phyloP scores from a whole-genome alignment of 2,797 vertebrate genomes.

The Eutrigla gurnardus region DNA sequence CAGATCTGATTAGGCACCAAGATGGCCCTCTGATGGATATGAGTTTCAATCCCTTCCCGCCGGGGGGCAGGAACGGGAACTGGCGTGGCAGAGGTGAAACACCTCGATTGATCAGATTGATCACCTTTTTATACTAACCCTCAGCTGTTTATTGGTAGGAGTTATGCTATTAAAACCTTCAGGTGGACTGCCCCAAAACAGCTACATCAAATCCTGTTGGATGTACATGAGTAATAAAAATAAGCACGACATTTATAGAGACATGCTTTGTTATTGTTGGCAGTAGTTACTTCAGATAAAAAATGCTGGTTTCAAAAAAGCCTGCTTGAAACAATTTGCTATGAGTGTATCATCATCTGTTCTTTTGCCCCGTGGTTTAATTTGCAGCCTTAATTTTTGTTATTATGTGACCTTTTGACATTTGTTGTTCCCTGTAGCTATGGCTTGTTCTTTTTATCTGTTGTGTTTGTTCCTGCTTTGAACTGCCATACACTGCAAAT shows the following conservation, averaged over 20 bases:
- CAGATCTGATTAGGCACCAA: slow-evolving; percentile 82
- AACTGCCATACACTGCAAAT: slow-evolving; percentile 10
- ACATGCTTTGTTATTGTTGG: slow-evolving; percentile 4
- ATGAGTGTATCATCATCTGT: slow-evolving; percentile 32
- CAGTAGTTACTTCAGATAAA: not conserved
- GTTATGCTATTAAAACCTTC: slow-evolving; percentile 30
- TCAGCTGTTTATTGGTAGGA: slow-evolving; percentile 37
- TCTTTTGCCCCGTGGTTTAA: slow-evolving; percentile 45
- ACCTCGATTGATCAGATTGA: slow-evolving; percentile 72
- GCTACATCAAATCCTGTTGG: too few species aligned
- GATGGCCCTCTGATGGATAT: slow-evolving; percentile 85
- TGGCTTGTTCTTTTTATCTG: slow-evolving; percentile 53
- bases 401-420: slow-evolving; percentile 21
- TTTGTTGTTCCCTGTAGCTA: slow-evolving; percentile 41
- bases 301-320: not conserved
- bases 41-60: slow-evolving; percentile 84
- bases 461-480: slow-evolving; percentile 58
- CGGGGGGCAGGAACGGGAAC: slow-evolving; percentile 80
- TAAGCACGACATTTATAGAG: not conserved
- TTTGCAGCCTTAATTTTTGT: slow-evolving; percentile 49
- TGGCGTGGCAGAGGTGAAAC: slow-evolving; percentile 84
- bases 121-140: slow-evolving; percentile 51
- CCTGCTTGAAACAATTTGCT: slow-evolving; percentile 16
- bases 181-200: slow-evolving; percentile 6
- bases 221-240: not conserved